Percentiles rank a stretch among this genome's conserved stretches.
Conservation (phyloP, 2,797 vertebrate genomes). For the Octomys mimax region DNA sequence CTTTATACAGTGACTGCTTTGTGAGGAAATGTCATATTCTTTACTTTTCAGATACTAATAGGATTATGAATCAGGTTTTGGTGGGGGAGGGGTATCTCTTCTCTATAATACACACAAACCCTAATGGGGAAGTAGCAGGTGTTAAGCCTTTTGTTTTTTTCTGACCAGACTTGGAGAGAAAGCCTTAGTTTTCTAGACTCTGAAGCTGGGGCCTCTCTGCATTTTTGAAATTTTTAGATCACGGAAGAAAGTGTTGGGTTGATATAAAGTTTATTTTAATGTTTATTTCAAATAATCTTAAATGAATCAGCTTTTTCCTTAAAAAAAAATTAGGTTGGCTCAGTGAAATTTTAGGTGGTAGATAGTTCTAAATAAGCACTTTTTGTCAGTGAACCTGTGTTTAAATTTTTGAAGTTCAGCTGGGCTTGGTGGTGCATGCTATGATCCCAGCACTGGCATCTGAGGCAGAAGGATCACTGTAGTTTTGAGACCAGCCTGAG, state of each 20-base stretch:
- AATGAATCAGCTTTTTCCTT: constrained; percentile 51
- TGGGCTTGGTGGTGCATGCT: not conserved
- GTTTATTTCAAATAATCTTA: constrained; percentile 56
- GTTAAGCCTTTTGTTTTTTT: constrained; percentile 63
- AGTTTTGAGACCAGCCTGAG: too few relatives aligned
- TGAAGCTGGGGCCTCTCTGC: constrained; percentile 38
- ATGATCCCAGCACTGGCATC: not conserved
- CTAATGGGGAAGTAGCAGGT: not conserved
- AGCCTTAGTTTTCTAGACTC: constrained; percentile 14
- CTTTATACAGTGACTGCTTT: constrained; percentile 9
- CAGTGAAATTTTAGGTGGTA: constrained; percentile 40
- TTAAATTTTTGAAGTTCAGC: not conserved
- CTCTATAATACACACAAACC: not conserved
- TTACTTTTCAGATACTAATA: constrained; percentile 55
- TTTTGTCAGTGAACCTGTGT: constrained; percentile 1
- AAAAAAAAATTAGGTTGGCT: constrained; percentile 5
- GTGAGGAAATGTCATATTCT: constrained; percentile 16
- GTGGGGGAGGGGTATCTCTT: constrained; percentile 9
- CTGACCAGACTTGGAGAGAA: constrained; percentile 12
- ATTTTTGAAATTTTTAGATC: constrained; percentile 41
- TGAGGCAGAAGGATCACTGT: not conserved
- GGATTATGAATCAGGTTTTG: constrained; percentile 50
- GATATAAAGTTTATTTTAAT: constrained; percentile 8
- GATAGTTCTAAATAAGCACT: not conserved
- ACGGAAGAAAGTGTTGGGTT: constrained; percentile 41